Conservation (phyloP, 2,113 vertebrate genomes). For the Zosterops pallidus region DNA sequence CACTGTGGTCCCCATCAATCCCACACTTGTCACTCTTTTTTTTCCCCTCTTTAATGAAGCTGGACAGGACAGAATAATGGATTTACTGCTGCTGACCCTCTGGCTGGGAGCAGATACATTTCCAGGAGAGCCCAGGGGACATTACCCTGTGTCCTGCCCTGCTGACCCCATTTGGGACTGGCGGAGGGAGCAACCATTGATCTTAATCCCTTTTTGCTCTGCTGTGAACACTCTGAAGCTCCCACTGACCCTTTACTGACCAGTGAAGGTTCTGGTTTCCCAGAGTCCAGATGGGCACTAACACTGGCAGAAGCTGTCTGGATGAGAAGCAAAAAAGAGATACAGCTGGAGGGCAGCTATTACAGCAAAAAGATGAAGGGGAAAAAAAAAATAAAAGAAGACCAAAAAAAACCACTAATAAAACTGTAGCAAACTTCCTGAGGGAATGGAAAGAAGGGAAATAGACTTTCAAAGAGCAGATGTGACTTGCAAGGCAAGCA, state of each 20-base stretch:
- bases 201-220: background rate
- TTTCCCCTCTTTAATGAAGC: background rate
- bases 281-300: background rate
- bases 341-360: constrained; percentile 22
- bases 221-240: background rate
- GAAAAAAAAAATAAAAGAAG: background rate
- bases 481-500: constrained; percentile 29
- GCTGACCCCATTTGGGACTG: background rate
- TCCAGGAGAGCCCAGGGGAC: background rate
- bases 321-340: background rate
- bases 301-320: background rate
- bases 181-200: background rate
- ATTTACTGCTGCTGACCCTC: background rate
- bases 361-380: background rate
- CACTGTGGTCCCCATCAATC: background rate
- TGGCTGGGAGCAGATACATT: background rate
- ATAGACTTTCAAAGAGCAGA: constrained; percentile 4
- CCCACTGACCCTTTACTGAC: background rate
- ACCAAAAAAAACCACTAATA: background rate
- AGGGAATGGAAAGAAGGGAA: constrained; percentile 5
- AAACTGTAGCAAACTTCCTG: background rate
- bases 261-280: background rate
- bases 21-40: background rate
- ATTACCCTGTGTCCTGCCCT: background rate
- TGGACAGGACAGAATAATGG: background rate